Percentiles rank a stretch among this genome's conserved stretches.
phyloP scores from a whole-genome alignment of 2,113 vertebrate genomes.

The Puffinus mauretanicus region DNA sequence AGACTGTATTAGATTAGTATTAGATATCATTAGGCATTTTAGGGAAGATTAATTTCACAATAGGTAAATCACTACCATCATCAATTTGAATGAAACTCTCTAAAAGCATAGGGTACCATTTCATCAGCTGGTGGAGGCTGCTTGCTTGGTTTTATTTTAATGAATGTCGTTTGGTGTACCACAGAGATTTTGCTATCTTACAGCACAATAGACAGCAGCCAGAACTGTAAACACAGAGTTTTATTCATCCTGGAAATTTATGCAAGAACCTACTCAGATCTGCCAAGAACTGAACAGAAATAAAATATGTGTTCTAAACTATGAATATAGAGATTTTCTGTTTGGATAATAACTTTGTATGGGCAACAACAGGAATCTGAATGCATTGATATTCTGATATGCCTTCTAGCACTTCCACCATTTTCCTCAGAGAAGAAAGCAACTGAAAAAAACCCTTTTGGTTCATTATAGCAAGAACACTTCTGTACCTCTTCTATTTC shows the following conservation, averaged over 20 bases:
- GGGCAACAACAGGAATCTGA: neutral
- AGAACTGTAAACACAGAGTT: neutral
- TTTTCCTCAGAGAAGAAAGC: neutral
- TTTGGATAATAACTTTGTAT: neutral
- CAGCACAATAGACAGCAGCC: neutral
- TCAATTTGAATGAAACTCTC: neutral
- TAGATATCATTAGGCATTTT: neutral
- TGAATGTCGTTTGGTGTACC: neutral
- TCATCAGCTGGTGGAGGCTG: neutral
- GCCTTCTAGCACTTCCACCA: neutral
- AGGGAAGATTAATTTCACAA: conserved; percentile 17
- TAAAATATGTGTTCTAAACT: neutral
- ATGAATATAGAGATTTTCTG: conserved; percentile 19
- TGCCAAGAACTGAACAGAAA: conserved; percentile 28
- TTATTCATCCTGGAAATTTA: conserved; percentile 39
- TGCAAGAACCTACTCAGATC: neutral
- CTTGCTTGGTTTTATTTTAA: conserved; percentile 1
- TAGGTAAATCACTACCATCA: neutral
- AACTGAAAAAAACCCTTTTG: neutral
- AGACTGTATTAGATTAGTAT: neutral
- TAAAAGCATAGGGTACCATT: neutral
- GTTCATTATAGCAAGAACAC: neutral
- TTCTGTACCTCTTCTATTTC: neutral
- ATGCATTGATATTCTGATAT: neutral
- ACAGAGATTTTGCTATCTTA: neutral